A percentile compares a stretch with the other conserved stretches of the same genome.
phyloP scores from a whole-genome alignment of 1,140 invertebrate species.

The Temnothorax nylanderi region DNA sequence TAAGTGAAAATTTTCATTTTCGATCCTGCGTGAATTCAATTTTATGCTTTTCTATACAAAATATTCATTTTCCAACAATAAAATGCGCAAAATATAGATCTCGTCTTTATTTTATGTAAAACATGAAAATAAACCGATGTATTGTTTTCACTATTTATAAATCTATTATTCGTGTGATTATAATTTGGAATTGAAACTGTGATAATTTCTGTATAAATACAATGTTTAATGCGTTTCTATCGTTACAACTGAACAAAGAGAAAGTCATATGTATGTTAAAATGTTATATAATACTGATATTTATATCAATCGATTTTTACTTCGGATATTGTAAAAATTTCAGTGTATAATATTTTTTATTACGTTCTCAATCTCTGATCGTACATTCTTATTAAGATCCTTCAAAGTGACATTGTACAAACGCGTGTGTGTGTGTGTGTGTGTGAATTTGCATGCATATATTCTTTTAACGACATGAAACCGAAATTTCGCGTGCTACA shows the following conservation, averaged over 20 bases:
- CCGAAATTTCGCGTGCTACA: slow-evolving; percentile 23
- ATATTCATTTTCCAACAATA: not conserved
- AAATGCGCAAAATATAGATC: too few relatives aligned
- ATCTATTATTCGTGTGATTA: not conserved
- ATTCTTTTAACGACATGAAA: not conserved
- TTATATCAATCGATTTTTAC: not conserved
- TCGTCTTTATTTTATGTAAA: not conserved
- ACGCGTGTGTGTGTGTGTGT: too few relatives aligned
- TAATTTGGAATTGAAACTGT: not conserved
- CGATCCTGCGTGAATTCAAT: not conserved
- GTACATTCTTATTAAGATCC: not conserved
- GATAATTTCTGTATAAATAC: not conserved
- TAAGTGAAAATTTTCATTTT: slow-evolving; percentile 40
- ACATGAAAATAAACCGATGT: not conserved
- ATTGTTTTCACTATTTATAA: not conserved
- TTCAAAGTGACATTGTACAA: not conserved
- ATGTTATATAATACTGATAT: not conserved
- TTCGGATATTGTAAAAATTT: not conserved
- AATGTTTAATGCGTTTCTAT: not conserved
- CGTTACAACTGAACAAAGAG: not conserved
- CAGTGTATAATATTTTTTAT: not conserved
- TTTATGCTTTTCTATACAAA: not conserved
- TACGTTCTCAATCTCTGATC: not conserved
- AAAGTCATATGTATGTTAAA: not conserved
- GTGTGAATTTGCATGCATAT: not conserved